Conservation (phyloP, 2,888 invertebrate species). For the Drosophila barbarae region DNA sequence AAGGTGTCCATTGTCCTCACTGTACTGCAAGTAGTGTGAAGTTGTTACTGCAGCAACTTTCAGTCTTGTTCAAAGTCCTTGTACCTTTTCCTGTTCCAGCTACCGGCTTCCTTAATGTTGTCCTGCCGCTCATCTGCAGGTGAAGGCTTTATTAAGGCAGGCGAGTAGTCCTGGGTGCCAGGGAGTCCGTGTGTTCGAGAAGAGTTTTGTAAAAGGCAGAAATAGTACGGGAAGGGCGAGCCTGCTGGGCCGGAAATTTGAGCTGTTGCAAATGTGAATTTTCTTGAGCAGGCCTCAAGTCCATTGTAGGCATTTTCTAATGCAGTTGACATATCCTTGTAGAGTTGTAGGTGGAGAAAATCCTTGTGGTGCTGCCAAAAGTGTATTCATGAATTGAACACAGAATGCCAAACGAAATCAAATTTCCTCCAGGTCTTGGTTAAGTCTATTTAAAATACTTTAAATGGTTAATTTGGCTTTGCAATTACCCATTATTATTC, state of each 20-base stretch:
- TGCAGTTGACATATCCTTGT: conserved; percentile 46
- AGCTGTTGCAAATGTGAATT: conserved; percentile 62
- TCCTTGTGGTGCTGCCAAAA: conserved; percentile 13
- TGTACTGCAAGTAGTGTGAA: conserved; percentile 21
- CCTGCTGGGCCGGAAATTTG: conserved; percentile 63
- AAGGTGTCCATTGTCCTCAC: conserved; percentile 53
- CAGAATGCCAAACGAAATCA: conserved; percentile 45
- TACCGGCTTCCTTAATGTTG: conserved; percentile 35
- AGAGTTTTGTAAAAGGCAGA: conserved; percentile 44
- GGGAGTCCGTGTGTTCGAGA: conserved; percentile 12
- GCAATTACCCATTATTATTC: neutral
- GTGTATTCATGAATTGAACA: conserved; percentile 15
- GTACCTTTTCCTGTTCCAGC: conserved; percentile 35
- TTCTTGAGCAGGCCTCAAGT: conserved; percentile 7
- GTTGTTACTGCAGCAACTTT: conserved; percentile 23
- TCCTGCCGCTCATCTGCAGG: conserved; percentile 54
- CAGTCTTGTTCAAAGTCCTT: conserved; percentile 11
- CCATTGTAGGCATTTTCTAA: conserved; percentile 53
- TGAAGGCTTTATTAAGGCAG: conserved; percentile 66
- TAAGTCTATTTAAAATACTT: neutral
- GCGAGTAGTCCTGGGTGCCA: conserved; percentile 2
- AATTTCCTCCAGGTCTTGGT: conserved; percentile 46
- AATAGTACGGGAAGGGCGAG: conserved; percentile 20
- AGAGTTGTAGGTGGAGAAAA: conserved; percentile 30
- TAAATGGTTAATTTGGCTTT: neutral